Base-by-base conservation (phyloP, 2,888 invertebrate genomes). In the Sphaeridia pumilis region DNA sequence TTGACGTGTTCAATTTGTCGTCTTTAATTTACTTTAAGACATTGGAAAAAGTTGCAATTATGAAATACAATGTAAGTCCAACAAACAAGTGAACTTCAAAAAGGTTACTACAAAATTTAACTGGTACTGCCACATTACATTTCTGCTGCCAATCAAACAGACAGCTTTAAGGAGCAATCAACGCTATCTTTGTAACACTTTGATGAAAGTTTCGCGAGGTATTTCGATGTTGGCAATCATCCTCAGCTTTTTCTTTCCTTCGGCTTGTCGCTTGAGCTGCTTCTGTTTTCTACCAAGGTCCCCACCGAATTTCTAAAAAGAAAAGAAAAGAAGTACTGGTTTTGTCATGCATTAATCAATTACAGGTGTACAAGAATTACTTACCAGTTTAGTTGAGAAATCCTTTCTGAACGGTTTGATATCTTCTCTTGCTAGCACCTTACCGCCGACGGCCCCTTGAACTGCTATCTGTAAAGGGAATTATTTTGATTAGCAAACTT, bases 191-290 rank as follows among this genome's bases (percentile, higher is more conserved):
- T 87, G 90, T 34, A 95, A 73, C 50, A 94, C 82, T 71, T 89
- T 83, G 63, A 95, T 86, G 70, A 97, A 97, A 1, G 92, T 90
- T 69, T 95, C 84, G 69, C 89, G 80, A 2, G 95, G 93, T 63
- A 97, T 76, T 66, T 84, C 80, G 61, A 98, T 84, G 69, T 89
- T 90, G 45, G 92, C 94, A 55, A 94, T 77, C 76, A 82, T 81
- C 67, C 86, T 79, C 87, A 97, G 85, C 70, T 83, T 83, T 71
- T 87, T 89, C 71, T 97, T 97, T 5, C 95, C 95, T 66, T 92
- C 92, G 0, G 86, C 78, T 74, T 98, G 97, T 67, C 84, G 80
- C 57, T 82, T 82, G 21, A 97, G 71, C 28, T 97, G 74, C 70
- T 97, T 97, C 76, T 83, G 87, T 69, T 83, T 80, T 65, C 97